phyloP scores from a whole-genome alignment of 2,888 invertebrate genomes.

The Ceriagrion tenellum region DNA sequence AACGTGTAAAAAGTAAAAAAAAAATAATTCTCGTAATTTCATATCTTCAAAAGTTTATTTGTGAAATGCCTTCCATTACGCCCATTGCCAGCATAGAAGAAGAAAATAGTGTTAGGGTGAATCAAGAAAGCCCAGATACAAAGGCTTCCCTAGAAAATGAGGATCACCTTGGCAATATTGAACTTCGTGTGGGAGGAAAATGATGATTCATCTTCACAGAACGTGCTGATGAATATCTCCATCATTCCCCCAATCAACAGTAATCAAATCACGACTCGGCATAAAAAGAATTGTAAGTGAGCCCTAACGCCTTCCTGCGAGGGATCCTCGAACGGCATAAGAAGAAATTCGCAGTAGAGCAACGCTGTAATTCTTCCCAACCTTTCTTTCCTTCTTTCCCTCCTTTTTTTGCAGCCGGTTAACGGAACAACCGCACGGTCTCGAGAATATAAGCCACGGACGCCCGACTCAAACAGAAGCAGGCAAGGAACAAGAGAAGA shows the following conservation, averaged over 20 bases:
- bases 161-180: neutral
- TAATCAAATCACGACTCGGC: neutral
- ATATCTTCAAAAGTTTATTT: too few species aligned
- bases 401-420: constrained; percentile 33
- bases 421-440: constrained; percentile 39
- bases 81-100: too few species aligned
- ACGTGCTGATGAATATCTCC: neutral
- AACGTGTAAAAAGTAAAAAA: too few species aligned
- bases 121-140: too few species aligned
- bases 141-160: neutral
- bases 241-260: neutral
- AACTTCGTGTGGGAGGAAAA: neutral
- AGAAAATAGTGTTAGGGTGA: too few species aligned
- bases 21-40: too few species aligned
- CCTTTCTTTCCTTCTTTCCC: neutral
- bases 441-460: constrained; percentile 62
- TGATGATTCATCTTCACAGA: neutral
- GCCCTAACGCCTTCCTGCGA: neutral
- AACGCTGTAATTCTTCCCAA: constrained; percentile 13
- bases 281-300: neutral
- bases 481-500: neutral
- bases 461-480: constrained; percentile 35
- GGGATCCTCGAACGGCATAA: neutral
- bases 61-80: too few species aligned
- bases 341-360: constrained; percentile 4